These are phyloP conservation scores for Pterostichus madidus DNA, from an alignment of 2,888 invertebrate species.

Conservation along the genomic window DNA sequence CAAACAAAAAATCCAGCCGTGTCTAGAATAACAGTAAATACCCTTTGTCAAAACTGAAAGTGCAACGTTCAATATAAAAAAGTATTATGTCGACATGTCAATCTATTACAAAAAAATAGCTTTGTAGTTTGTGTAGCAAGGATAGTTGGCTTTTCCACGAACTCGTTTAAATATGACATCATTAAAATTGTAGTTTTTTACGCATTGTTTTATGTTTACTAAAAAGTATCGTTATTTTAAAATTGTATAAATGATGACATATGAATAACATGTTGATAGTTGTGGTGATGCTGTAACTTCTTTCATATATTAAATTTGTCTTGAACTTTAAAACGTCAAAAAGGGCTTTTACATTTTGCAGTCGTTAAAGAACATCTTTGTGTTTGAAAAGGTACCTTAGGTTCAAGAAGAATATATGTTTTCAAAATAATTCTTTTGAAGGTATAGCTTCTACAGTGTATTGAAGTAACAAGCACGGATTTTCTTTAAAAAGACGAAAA, in stretches of 20 bases:
- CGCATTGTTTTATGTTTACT: background rate
- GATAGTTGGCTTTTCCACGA: background rate
- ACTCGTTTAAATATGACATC: background rate
- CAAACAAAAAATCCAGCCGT: too few species aligned
- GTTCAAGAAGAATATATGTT: background rate
- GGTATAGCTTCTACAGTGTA: background rate
- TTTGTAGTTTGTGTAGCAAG: background rate
- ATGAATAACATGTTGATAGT: background rate
- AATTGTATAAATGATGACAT: background rate
- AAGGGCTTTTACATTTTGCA: too few species aligned
- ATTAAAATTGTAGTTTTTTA: conserved; percentile 31
- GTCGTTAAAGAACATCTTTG: too few species aligned
- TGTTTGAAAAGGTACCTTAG: background rate
- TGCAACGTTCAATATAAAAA: conserved; percentile 1
- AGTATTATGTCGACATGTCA: background rate
- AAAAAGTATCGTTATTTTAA: conserved; percentile 10
- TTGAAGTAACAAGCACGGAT: conserved; percentile 19
- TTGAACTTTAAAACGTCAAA: too few species aligned
- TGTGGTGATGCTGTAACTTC: background rate
- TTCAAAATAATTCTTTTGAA: conserved; percentile 42
- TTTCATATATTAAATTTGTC: background rate
- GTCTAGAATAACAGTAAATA: conserved; percentile 14
- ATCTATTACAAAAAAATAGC: conserved; percentile 8
- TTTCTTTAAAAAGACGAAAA: background rate
- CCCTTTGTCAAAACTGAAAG: background rate